Evolutionary conservation across 2,888 invertebrate species (phyloP), one percentile per base, ranked within the genome.

Genomic region (Diarsia rubi): DNA sequence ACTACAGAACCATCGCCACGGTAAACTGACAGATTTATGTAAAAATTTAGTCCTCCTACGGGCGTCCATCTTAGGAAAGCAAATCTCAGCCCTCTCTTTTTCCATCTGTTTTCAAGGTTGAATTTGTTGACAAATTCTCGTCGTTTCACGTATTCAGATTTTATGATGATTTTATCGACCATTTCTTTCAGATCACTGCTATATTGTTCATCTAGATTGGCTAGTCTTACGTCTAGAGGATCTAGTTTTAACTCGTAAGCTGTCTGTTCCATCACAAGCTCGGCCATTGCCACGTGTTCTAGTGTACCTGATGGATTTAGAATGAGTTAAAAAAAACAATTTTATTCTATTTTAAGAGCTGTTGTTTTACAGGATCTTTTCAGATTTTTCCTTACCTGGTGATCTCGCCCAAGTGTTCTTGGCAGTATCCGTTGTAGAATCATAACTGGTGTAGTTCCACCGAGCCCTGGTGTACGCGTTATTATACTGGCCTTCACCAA

Each of bases 101-200:
- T 97, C 98, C 98, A 98, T 68, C 98, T 95, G 91, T 98, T 98
- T 78, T 96, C 83, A 11, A 90, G 86, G 88, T 98, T 98, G 85
- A 97, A 98, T 31, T 92, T 88, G n/a, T 95, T 92, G 1, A 97
- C 95, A 2, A 91, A 93, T 62, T 88, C 88, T 81, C 93, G 95
- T 54, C 98, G 93, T 21, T 91, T 88, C 0, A 93, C 93, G 81
- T 97, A 97, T 57, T 97, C 95, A 0, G 97, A 95, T 79, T 96
- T 95, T 49, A 89, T 90, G 83, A 95, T 96, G 21, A 97, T 76
- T 49, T 97, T 96, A 0, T 96, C 93, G n/a, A 97, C 91, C 91
- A 97, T 95, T 57, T 94, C 91, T 47, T 91, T 88, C 14, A 97
- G 68, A 2, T 89, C 89, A 57, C 82, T 81, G 54, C 88, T 82